Evolutionary conservation across 2,113 vertebrate species (phyloP).

Genomic region (Verasper variegatus): DNA sequence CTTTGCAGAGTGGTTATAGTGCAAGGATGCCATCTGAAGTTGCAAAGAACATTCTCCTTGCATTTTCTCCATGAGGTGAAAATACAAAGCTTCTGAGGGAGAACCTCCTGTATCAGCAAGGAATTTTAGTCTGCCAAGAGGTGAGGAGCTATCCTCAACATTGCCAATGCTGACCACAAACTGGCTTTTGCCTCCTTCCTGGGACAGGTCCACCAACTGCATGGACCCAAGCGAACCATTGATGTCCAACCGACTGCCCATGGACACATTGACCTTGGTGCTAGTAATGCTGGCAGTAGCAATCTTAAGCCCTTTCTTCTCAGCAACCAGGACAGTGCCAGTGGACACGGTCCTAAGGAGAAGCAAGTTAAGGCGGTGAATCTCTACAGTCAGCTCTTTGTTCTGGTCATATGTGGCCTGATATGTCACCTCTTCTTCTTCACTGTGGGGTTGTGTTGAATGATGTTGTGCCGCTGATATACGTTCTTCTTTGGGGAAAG

Average conservation of each 20-base stretch:
- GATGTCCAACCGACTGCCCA: constrained; percentile 89
- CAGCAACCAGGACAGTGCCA: constrained; percentile 82
- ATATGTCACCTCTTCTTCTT: constrained; percentile 82
- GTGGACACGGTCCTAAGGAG: constrained; percentile 90
- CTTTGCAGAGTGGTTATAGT: constrained; percentile 97
- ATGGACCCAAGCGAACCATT: constrained; percentile 94
- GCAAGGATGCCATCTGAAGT: constrained; percentile 95
- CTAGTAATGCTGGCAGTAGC: constrained; percentile 94
- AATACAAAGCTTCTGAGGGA: constrained; percentile 90
- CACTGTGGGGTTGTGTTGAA: constrained; percentile 72
- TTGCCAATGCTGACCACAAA: constrained; percentile 97
- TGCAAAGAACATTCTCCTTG: constrained; percentile 91
- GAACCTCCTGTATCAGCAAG: constrained; percentile 69
- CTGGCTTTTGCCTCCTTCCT: constrained; percentile 89
- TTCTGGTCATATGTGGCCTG: constrained; percentile 93
- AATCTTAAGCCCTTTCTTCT: constrained; percentile 94
- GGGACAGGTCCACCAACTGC: constrained; percentile 92
- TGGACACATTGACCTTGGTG: constrained; percentile 94
- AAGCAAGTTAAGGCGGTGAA: constrained; percentile 93
- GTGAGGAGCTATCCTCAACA: constrained; percentile 68
- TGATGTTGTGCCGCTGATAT: constrained; percentile 82
- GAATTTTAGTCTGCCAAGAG: constrained; percentile 72
- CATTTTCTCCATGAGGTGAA: constrained; percentile 87
- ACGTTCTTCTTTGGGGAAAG: constrained; percentile 93
- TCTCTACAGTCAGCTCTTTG: constrained; percentile 94